Conservation (phyloP, 2,797 vertebrate species). For the Hoplostethus mediterraneus region DNA sequence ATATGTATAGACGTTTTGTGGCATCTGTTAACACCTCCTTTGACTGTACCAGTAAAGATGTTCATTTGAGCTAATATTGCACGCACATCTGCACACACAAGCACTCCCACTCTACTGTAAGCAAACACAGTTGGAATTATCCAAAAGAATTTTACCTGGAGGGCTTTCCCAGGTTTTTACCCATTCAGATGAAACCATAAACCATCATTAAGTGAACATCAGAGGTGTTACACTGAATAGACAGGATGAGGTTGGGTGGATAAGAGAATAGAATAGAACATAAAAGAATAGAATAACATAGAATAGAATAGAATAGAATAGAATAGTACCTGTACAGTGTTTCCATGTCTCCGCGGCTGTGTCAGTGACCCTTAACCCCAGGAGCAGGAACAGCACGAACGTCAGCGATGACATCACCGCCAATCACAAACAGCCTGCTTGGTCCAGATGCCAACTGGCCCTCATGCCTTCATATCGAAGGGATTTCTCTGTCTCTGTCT, state of each 20-base stretch:
- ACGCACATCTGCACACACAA: conserved; percentile 35
- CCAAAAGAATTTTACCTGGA: conserved; percentile 78
- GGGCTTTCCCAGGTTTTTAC: conserved; percentile 70
- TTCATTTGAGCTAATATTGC: conserved; percentile 57
- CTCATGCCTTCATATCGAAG: conserved; percentile 60
- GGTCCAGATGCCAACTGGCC: conserved; percentile 57
- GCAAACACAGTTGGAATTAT: conserved; percentile 76
- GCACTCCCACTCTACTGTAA: conserved; percentile 54
- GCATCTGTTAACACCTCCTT: conserved; percentile 48
- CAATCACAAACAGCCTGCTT: conserved; percentile 39
- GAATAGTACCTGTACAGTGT: conserved; percentile 77
- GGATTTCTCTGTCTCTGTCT: conserved; percentile 8
- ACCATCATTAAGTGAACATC: conserved; percentile 61
- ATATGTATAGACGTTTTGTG: conserved; percentile 34
- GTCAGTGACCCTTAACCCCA: conserved; percentile 63
- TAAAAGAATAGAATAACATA: conserved; percentile 4
- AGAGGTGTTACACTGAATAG: conserved; percentile 11
- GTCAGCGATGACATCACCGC: conserved; percentile 65
- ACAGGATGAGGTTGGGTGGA: background rate
- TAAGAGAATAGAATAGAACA: background rate
- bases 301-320: conserved; percentile 23
- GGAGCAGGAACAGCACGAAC: conserved; percentile 67
- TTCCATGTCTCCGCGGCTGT: conserved; percentile 68
- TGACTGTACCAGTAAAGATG: conserved; percentile 72
- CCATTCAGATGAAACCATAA: conserved; percentile 56